Evolutionary conservation across 2,797 vertebrate species (phyloP).

Genomic region (Furcifer pardalis): DNA sequence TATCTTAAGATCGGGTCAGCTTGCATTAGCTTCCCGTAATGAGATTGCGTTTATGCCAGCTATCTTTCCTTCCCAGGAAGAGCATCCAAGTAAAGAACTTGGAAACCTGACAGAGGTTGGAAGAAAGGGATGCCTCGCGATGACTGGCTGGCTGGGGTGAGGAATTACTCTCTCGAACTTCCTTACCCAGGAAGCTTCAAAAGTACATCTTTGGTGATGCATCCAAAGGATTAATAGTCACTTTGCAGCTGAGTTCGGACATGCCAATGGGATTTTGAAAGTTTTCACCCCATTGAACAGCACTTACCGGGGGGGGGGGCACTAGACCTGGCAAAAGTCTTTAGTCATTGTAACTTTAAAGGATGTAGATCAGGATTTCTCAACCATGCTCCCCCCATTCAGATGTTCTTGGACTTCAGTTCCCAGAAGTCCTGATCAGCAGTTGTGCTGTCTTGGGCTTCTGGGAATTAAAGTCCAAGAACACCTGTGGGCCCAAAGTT

Average conservation of each 20-base stretch:
- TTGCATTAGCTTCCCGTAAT: background rate
- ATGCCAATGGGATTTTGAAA: background rate
- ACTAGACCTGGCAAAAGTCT: background rate
- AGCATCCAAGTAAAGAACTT: slow-evolving; percentile 26
- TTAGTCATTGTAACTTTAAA: background rate
- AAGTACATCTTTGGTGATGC: slow-evolving; percentile 52
- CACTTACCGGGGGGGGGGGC: no score
- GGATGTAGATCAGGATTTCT: no score
- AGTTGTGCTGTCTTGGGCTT: no score
- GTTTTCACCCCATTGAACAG: background rate
- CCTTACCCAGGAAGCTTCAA: slow-evolving; percentile 18
- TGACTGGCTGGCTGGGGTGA: slow-evolving; percentile 30
- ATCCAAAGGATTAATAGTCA: background rate
- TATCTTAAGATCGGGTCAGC: background rate
- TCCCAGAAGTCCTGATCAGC: no score
- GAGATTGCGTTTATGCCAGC: slow-evolving; percentile 23
- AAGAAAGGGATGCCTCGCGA: background rate
- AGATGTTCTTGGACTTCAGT: background rate
- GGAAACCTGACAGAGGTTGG: rapidly evolving
- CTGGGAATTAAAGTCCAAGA: no score
- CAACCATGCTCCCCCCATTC: no score
- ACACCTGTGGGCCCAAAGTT: no score
- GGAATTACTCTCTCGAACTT: slow-evolving; percentile 1
- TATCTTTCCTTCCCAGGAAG: slow-evolving; percentile 13
- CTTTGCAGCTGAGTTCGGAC: slow-evolving; percentile 34